A percentile compares a stretch with the other conserved stretches of the same genome.
These are phyloP conservation scores for Cyanoderma ruficeps DNA, from an alignment of 2,113 vertebrate species.

Conservation along the genomic window DNA sequence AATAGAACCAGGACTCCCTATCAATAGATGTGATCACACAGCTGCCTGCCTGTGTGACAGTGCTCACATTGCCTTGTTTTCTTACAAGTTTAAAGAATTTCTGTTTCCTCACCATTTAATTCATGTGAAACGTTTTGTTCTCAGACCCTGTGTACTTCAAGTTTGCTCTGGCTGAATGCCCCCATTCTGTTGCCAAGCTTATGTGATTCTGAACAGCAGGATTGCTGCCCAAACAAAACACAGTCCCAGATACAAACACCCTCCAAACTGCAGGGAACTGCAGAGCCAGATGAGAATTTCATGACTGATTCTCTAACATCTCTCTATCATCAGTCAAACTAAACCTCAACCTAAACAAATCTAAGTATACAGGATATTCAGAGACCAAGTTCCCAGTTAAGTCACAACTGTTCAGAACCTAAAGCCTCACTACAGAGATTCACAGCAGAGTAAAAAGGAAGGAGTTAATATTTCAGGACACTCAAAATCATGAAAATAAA, in stretches of 20 bases:
- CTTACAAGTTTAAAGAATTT: constrained; percentile 42
- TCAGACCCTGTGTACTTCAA: constrained; percentile 59
- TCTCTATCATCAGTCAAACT: not conserved
- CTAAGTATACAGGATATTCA: not conserved
- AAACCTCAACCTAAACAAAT: not conserved
- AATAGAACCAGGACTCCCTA: not conserved
- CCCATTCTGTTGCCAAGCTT: constrained; percentile 8
- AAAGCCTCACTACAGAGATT: not conserved
- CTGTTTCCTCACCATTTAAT: constrained; percentile 52
- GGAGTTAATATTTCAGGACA: not conserved
- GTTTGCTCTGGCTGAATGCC: constrained; percentile 58
- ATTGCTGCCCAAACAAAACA: constrained; percentile 63
- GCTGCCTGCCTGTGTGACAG: not conserved
- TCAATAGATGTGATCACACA: not conserved
- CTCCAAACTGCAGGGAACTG: constrained; percentile 39
- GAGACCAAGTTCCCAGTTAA: not conserved
- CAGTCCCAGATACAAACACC: constrained; percentile 56
- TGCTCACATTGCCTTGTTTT: constrained; percentile 17
- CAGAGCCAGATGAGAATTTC: constrained; percentile 35
- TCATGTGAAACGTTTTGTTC: constrained; percentile 68
- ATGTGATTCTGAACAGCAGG: constrained; percentile 43
- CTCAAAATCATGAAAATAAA: not conserved
- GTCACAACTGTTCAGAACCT: not conserved
- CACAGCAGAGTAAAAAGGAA: not conserved
- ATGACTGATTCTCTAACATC: not conserved